These are phyloP conservation scores for Frankliniella fusca DNA, from an alignment of 2,888 invertebrate species.

Conservation along the genomic window DNA sequence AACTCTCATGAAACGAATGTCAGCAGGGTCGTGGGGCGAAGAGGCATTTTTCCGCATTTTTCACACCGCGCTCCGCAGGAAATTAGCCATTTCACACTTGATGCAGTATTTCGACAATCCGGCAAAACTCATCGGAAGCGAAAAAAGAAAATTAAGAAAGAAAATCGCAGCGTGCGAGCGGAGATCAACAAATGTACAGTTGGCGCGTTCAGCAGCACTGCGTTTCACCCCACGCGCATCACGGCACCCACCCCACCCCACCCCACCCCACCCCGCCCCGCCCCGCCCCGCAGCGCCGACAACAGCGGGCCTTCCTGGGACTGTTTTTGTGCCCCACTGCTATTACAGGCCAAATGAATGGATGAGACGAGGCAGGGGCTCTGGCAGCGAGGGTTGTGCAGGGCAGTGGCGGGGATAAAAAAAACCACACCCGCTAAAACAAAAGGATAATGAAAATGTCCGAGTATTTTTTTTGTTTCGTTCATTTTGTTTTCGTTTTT, in stretches of 20 bases:
- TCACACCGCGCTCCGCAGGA: too few species aligned
- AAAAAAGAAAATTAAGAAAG: not conserved
- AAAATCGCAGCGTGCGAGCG: not conserved
- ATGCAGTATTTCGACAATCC: too few species aligned
- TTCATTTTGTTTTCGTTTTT: too few species aligned
- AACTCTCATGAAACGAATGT: too few species aligned
- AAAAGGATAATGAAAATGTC: too few species aligned
- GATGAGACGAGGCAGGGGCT: not conserved
- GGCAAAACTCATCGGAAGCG: not conserved
- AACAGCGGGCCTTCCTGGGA: not conserved
- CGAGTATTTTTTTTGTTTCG: too few species aligned
- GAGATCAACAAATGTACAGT: not conserved
- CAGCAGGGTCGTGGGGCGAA: too few species aligned
- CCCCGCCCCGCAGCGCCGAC: not conserved
- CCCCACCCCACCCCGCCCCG: not conserved
- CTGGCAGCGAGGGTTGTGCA: not conserved
- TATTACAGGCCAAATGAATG: constrained; percentile 23
- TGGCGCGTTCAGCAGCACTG: not conserved
- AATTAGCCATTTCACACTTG: too few species aligned
- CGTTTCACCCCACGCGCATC: not conserved
- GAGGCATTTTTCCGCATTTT: too few species aligned
- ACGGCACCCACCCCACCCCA: not conserved
- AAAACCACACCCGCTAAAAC: too few species aligned
- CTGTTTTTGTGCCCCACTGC: constrained; percentile 6
- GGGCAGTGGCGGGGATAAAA: not conserved